Evolutionary conservation across 2,888 invertebrate genomes (phyloP).

Genomic region (Andrena bicolor): DNA sequence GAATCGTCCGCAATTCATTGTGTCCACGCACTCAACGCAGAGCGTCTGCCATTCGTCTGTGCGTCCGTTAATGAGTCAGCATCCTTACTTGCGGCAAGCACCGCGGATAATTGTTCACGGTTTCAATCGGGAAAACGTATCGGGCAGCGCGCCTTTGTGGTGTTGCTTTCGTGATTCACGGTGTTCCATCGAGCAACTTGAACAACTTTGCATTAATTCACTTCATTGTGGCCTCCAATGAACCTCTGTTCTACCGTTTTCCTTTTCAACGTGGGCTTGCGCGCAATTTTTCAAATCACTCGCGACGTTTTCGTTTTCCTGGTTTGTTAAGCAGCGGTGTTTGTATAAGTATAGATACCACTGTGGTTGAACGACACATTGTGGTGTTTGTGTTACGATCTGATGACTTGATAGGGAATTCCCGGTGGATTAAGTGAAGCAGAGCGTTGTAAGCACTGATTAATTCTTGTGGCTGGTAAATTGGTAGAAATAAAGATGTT

Average conservation of each 20-base stretch:
- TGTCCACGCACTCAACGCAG: not conserved
- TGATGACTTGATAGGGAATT: too few species aligned
- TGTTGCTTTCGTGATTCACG: conserved; percentile 22
- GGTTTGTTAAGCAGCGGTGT: too few species aligned
- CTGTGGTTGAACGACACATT: too few species aligned
- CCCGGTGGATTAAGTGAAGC: too few species aligned
- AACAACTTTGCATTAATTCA: conserved; percentile 15
- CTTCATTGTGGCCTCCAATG: not conserved
- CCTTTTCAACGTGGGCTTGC: not conserved
- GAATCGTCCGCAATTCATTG: conserved; percentile 7
- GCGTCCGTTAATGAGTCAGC: conserved; percentile 32
- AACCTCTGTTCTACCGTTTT: not conserved
- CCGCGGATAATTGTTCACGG: conserved; percentile 21
- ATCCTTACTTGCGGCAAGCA: conserved; percentile 32
- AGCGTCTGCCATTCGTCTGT: conserved; percentile 35
- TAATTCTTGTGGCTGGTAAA: too few species aligned
- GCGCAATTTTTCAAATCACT: too few species aligned
- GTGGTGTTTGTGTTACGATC: too few species aligned
- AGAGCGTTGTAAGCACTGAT: too few species aligned
- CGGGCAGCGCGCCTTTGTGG: conserved; percentile 4
- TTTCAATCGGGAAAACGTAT: conserved; percentile 18
- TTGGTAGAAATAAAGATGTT: too few species aligned
- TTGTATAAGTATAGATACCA: too few species aligned
- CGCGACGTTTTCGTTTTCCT: too few species aligned
- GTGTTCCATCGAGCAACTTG: conserved; percentile 2